These are phyloP conservation scores for Neotoxoptera formosana DNA, from an alignment of 1,140 invertebrate genomes.

Conservation along the genomic window DNA sequence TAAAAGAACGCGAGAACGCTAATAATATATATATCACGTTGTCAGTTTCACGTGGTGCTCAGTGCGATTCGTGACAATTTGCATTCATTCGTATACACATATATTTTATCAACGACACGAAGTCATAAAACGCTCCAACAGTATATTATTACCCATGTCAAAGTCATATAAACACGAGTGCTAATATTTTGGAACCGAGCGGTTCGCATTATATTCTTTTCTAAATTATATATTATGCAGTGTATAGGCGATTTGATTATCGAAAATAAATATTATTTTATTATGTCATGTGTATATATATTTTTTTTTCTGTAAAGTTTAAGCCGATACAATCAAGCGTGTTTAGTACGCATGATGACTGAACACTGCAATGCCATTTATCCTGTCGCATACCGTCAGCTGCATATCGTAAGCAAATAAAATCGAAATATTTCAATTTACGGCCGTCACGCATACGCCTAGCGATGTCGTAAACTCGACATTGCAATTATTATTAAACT, in stretches of 20 bases:
- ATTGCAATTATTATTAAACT: no score
- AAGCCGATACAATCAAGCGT: background rate
- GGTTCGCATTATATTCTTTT: background rate
- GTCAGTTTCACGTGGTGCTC: background rate
- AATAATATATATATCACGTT: constrained; percentile 10
- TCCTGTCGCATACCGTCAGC: background rate
- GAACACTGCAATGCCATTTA: background rate
- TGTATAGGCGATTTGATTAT: background rate
- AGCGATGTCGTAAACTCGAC: no score
- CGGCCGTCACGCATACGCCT: no score
- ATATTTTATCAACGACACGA: background rate
- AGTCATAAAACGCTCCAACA: background rate
- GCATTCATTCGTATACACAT: no score
- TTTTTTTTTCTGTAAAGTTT: background rate
- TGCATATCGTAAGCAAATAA: background rate
- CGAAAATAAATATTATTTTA: background rate
- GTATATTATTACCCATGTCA: background rate
- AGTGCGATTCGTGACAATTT: background rate
- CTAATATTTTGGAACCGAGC: background rate
- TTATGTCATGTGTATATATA: no score
- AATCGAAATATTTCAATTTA: background rate
- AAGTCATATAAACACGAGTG: background rate
- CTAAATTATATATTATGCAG: no score
- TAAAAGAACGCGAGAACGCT: background rate
- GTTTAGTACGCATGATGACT: background rate